phyloP scores from a whole-genome alignment of 2,113 vertebrate species.

The Buteo buteo region DNA sequence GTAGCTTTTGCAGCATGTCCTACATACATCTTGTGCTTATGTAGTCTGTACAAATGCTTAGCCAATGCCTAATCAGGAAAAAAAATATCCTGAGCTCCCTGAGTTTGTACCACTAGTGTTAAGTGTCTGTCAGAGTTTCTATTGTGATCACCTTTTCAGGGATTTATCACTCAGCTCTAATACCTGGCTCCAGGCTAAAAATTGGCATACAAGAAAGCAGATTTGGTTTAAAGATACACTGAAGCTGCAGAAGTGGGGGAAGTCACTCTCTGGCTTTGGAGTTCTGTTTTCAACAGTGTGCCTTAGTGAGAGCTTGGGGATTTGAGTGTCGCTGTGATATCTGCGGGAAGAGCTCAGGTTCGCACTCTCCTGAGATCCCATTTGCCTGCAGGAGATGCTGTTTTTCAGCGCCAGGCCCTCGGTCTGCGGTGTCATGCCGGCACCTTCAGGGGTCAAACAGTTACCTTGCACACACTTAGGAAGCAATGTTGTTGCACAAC shows the following conservation, averaged over 20 bases:
- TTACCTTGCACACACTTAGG: neutral
- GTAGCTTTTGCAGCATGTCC: neutral
- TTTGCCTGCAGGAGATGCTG: neutral
- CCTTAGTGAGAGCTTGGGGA: neutral
- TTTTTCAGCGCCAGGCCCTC: neutral
- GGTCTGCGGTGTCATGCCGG: neutral
- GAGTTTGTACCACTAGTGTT: slow-evolving; percentile 32
- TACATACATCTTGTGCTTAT: neutral
- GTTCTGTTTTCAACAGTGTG: neutral
- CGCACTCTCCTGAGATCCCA: rapidly evolving
- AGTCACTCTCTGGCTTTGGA: neutral
- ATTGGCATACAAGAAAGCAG: slow-evolving; percentile 57
- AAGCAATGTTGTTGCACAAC: neutral
- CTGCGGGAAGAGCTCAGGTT: neutral
- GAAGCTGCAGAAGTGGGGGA: slow-evolving; percentile 22
- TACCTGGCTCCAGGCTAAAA: slow-evolving; percentile 67
- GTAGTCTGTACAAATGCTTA: neutral
- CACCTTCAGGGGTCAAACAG: neutral
- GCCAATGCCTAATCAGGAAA: neutral
- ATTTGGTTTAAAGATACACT: slow-evolving; percentile 49
- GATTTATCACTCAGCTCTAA: slow-evolving; percentile 72
- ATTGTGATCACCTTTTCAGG: slow-evolving; percentile 57
- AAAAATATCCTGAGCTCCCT: neutral
- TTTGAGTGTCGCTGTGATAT: rapidly evolving
- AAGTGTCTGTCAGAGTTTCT: slow-evolving; percentile 66